Conservation (phyloP, 2,113 vertebrate species). For the Cariama cristata region DNA sequence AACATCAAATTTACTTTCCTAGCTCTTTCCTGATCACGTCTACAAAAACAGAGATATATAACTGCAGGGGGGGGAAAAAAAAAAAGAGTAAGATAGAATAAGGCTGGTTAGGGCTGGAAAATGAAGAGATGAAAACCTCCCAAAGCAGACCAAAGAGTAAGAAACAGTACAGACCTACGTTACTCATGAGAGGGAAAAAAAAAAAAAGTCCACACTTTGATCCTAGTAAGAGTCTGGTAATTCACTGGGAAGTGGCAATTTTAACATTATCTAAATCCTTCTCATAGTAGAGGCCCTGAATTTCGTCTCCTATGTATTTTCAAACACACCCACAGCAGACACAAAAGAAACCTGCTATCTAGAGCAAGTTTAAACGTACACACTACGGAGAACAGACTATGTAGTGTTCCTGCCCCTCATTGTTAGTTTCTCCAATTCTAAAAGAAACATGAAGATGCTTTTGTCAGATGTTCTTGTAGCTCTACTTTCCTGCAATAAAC, state of each 20-base stretch:
- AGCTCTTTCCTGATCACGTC: not conserved
- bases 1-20: not conserved
- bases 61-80: not conserved
- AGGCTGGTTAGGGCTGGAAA: not conserved
- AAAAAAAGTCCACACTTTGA: rapidly evolving
- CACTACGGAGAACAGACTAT: not conserved
- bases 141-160: not conserved
- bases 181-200: not conserved
- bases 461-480: not conserved
- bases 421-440: not conserved
- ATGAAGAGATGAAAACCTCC: not conserved
- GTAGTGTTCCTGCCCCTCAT: not conserved
- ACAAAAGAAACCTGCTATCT: not conserved
- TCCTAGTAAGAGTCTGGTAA: not conserved
- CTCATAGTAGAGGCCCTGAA: not conserved
- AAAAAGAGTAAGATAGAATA: not conserved
- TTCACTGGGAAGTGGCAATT: not conserved
- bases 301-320: not conserved
- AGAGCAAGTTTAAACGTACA: not conserved
- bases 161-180: not conserved
- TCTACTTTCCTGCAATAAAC: not conserved
- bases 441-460: not conserved
- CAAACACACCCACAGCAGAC: not conserved
- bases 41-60: not conserved
- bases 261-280: not conserved